These are phyloP conservation scores for Podarcis lilfordi DNA, from an alignment of 2,797 vertebrate species.

Conservation along the genomic window DNA sequence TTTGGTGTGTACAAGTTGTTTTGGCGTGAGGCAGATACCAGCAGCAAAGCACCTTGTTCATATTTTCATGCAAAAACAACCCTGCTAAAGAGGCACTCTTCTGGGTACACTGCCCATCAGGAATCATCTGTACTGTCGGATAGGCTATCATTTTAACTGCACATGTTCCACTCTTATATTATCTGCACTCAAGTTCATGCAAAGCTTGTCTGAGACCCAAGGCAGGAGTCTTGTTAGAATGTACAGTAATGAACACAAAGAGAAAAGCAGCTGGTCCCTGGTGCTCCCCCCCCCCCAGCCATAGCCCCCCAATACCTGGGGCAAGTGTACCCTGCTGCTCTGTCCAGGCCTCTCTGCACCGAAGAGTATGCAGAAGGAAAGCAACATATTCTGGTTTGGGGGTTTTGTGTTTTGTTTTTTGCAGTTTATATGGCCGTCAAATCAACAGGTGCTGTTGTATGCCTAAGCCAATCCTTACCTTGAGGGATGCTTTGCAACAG, in stretches of 20 bases:
- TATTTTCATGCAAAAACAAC: neutral
- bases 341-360: too few species aligned
- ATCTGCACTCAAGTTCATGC: neutral
- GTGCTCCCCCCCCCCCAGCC: too few species aligned
- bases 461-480: neutral
- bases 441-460: neutral
- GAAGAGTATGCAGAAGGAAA: neutral
- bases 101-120: neutral
- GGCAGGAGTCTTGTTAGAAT: too few species aligned
- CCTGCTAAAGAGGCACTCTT: accelerated
- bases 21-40: neutral
- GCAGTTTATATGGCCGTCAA: neutral
- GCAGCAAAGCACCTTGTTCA: too few species aligned
- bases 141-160: conserved; percentile 6
- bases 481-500: neutral
- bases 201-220: too few species aligned
- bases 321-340: too few species aligned
- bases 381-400: too few species aligned
- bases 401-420: neutral
- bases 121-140: neutral
- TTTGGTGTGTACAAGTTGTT: neutral
- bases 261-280: too few species aligned
- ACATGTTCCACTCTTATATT: neutral
- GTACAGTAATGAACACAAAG: too few species aligned
- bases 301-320: too few species aligned